Evolutionary conservation across 2,888 invertebrate species (phyloP).

Genomic region (Ornithoptera alexandrae): DNA sequence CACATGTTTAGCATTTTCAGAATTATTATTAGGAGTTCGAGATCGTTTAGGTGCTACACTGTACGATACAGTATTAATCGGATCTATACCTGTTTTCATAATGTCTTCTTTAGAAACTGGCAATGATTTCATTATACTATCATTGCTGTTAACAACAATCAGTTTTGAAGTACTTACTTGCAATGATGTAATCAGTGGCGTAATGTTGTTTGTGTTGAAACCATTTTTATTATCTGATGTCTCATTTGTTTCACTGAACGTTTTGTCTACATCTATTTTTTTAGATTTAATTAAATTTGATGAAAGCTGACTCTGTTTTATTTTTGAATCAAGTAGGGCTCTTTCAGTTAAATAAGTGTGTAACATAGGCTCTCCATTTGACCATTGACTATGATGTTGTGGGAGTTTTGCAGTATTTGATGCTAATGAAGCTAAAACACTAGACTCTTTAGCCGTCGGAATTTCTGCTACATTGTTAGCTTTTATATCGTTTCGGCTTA

Average conservation of each 20-base stretch:
- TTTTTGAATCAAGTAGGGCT: slow-evolving; percentile 84
- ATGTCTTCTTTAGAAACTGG: slow-evolving; percentile 47
- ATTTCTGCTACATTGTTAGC: slow-evolving; percentile 70
- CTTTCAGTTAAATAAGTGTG: slow-evolving; percentile 87
- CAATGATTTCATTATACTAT: slow-evolving; percentile 37
- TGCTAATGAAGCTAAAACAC: slow-evolving; percentile 81
- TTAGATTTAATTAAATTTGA: slow-evolving; percentile 59
- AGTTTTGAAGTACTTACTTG: slow-evolving; percentile 37
- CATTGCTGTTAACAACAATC: slow-evolving; percentile 39
- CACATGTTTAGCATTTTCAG: slow-evolving; percentile 82
- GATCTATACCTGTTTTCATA: slow-evolving; percentile 38
- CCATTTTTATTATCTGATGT: slow-evolving; percentile 33
- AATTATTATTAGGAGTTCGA: slow-evolving; percentile 52
- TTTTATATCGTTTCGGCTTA: slow-evolving; percentile 69
- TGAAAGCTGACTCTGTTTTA: slow-evolving; percentile 83
- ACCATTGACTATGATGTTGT: slow-evolving; percentile 77
- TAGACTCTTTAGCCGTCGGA: slow-evolving; percentile 82
- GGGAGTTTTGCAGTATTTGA: slow-evolving; percentile 82
- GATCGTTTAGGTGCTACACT: slow-evolving; percentile 49
- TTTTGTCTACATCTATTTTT: slow-evolving; percentile 60
- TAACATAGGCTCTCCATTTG: slow-evolving; percentile 82
- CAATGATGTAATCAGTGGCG: slow-evolving; percentile 22
- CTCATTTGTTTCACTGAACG: slow-evolving; percentile 49
- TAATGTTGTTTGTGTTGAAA: slow-evolving; percentile 37
- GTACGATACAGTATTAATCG: slow-evolving; percentile 33